phyloP scores from a whole-genome alignment of 2,888 invertebrate species.

The Chirona hameri region DNA sequence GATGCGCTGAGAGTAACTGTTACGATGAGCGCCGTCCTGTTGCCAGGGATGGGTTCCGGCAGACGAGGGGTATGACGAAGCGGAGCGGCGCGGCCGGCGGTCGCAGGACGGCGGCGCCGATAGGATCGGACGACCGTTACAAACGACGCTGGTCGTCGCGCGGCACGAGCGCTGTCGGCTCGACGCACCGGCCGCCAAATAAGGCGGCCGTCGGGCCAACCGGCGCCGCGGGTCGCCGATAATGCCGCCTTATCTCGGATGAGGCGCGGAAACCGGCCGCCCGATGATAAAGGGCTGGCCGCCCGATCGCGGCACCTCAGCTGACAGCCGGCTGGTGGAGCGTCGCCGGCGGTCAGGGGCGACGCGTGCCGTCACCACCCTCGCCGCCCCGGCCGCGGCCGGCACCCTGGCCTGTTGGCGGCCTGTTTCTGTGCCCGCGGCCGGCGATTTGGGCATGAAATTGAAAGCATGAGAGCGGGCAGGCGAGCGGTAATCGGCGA shows the following conservation, averaged over 20 bases:
- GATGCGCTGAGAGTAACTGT: too few species aligned
- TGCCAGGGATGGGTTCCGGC: too few species aligned
- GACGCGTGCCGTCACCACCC: background rate
- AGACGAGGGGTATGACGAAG: background rate
- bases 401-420: background rate
- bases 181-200: background rate
- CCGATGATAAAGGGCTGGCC: constrained; percentile 1
- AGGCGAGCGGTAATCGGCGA: background rate
- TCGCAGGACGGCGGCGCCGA: background rate
- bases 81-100: background rate
- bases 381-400: background rate
- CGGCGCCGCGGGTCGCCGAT: background rate
- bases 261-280: background rate
- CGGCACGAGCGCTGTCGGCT: background rate
- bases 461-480: constrained; percentile 1
- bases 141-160: background rate
- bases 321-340: too few species aligned
- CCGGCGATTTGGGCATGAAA: background rate
- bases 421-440: background rate
- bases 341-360: background rate
- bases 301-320: too few species aligned
- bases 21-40: too few species aligned
- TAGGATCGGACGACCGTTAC: background rate
- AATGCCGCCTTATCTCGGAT: background rate
- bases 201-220: background rate